Conservation (phyloP, 2,888 invertebrate species). For the Eilema depressum region DNA sequence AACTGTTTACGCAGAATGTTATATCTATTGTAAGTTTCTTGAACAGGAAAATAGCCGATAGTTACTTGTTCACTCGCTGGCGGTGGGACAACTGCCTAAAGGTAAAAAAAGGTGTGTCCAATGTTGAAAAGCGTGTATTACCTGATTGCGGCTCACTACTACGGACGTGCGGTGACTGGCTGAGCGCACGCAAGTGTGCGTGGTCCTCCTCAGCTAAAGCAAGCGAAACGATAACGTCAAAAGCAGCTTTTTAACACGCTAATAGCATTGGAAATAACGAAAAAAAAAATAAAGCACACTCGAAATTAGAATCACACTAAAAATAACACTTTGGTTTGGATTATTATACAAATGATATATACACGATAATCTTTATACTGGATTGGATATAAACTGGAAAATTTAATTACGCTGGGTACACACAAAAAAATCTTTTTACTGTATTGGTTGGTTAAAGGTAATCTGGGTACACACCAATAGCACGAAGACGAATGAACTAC, state of each 20-base stretch:
- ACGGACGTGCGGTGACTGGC: conserved; percentile 65
- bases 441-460: too few relatives aligned
- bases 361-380: too few relatives aligned
- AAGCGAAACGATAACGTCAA: conserved; percentile 61
- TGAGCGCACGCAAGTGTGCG: conserved; percentile 75
- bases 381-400: too few relatives aligned
- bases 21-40: too few relatives aligned
- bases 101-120: not conserved
- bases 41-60: too few relatives aligned
- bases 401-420: too few relatives aligned
- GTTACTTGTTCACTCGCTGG: too few relatives aligned
- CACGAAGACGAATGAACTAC: not conserved
- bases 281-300: conserved; percentile 46
- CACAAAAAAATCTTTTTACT: too few relatives aligned
- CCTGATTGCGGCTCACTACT: conserved; percentile 71
- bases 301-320: conserved; percentile 29
- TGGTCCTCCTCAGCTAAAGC: conserved; percentile 92
- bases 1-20: too few relatives aligned
- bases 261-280: conserved; percentile 39
- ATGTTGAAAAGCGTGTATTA: conserved; percentile 51
- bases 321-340: conserved; percentile 4
- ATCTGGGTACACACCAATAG: not conserved
- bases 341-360: not conserved
- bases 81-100: too few relatives aligned
- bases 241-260: conserved; percentile 42